A percentile compares a stretch with the other conserved stretches of the same genome.
Evolutionary conservation across 1,140 invertebrate species (phyloP).

Genomic region (Thaumetopoea pityocampa): DNA sequence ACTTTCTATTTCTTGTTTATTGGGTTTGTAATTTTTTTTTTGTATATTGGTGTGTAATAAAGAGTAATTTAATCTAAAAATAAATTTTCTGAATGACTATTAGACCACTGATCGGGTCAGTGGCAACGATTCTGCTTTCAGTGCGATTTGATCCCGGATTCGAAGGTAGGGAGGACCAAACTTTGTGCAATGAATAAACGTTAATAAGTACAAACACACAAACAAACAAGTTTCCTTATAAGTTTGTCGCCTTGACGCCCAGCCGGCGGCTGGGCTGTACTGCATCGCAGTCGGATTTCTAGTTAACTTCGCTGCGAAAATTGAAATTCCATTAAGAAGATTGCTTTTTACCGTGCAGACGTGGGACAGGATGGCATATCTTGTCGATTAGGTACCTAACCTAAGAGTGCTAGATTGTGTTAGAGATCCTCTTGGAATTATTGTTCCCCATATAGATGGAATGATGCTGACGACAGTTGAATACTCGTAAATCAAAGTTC

Average conservation of each 20-base stretch:
- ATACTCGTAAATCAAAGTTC: no score
- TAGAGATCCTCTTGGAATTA: no score
- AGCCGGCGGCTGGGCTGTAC: constrained; percentile 24
- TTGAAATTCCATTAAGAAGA: constrained; percentile 69
- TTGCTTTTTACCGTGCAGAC: constrained; percentile 58
- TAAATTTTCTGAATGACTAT: neutral
- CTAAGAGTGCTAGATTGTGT: neutral
- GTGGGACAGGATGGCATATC: neutral
- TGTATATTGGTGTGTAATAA: neutral
- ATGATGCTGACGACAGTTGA: no score
- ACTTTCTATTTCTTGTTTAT: no score
- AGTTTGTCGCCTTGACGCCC: neutral
- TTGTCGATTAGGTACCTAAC: no score
- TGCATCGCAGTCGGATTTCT: constrained; percentile 48
- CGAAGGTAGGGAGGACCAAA: no score
- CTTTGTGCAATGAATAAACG: no score
- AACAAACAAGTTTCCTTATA: neutral
- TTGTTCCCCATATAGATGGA: no score
- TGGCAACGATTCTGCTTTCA: neutral
- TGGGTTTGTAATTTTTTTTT: neutral
- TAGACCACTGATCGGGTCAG: no score
- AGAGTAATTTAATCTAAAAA: neutral
- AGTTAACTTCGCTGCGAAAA: constrained; percentile 59
- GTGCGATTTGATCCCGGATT: no score
- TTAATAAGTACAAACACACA: constrained; percentile 4